Evolutionary conservation across 2,113 vertebrate species (phyloP).

Genomic region (human (Homo sapiens)): DNA sequence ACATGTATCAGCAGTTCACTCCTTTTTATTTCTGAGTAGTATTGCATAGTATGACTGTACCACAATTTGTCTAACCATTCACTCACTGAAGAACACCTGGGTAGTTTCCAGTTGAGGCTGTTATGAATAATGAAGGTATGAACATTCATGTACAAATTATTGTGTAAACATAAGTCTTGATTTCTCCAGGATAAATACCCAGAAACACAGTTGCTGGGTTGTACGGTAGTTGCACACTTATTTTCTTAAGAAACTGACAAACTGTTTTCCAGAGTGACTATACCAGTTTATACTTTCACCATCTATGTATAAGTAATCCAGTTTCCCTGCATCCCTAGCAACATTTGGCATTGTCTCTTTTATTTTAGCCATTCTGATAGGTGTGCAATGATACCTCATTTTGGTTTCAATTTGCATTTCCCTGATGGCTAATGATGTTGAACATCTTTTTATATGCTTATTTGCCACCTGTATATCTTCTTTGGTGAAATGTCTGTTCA

Average conservation of each 20-base stretch:
- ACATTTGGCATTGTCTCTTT: neutral
- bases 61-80: neutral
- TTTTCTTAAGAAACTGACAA: neutral
- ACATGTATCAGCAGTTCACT: neutral
- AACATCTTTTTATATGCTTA: neutral
- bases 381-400: neutral
- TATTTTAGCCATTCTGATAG: neutral
- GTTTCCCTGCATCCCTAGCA: neutral
- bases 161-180: neutral
- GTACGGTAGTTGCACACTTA: neutral
- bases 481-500: neutral
- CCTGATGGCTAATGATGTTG: neutral
- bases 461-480: neutral
- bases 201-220: neutral
- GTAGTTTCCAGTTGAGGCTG: neutral
- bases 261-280: neutral
- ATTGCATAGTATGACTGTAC: neutral
- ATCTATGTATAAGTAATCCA: neutral
- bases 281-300: neutral
- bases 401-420: neutral
- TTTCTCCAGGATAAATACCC: neutral
- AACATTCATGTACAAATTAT: neutral
- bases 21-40: neutral
- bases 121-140: neutral
- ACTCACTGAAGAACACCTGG: neutral